phyloP scores from a whole-genome alignment of 2,888 invertebrate species.

The Ramazzottius varieornatus region DNA sequence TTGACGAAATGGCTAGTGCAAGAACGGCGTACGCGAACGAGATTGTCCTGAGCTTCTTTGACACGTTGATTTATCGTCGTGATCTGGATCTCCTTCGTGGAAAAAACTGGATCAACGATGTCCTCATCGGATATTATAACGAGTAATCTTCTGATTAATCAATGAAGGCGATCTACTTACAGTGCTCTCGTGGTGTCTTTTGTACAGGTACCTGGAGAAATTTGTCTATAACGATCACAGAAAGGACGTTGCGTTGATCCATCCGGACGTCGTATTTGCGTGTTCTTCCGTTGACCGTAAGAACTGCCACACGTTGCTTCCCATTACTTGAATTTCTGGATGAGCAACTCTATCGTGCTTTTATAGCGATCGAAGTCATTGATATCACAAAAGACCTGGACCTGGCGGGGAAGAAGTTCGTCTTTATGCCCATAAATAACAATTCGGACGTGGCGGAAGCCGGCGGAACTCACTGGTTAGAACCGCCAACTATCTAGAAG shows the following conservation, averaged over 20 bases:
- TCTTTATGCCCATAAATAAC: background rate
- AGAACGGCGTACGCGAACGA: slow-evolving; percentile 9
- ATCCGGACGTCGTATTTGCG: background rate
- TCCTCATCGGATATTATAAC: background rate
- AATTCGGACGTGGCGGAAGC: background rate
- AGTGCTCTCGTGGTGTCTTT: background rate
- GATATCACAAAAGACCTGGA: background rate
- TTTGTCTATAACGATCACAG: background rate
- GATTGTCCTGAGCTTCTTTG: background rate
- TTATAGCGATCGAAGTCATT: background rate
- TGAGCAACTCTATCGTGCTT: background rate
- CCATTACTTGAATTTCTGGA: background rate
- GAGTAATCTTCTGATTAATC: background rate
- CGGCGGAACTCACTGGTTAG: background rate
- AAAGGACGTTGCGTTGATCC: background rate
- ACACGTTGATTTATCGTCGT: background rate
- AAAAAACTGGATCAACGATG: background rate
- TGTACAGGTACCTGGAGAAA: background rate
- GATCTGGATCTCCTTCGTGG: background rate
- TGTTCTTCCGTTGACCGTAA: background rate
- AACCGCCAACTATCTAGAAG: too few species aligned
- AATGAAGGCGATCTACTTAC: background rate
- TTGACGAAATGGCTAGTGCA: slow-evolving; percentile 9
- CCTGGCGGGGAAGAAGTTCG: background rate
- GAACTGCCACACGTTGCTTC: background rate